Conservation (phyloP, 2,113 vertebrate genomes). For the Fukomys damarensis region DNA sequence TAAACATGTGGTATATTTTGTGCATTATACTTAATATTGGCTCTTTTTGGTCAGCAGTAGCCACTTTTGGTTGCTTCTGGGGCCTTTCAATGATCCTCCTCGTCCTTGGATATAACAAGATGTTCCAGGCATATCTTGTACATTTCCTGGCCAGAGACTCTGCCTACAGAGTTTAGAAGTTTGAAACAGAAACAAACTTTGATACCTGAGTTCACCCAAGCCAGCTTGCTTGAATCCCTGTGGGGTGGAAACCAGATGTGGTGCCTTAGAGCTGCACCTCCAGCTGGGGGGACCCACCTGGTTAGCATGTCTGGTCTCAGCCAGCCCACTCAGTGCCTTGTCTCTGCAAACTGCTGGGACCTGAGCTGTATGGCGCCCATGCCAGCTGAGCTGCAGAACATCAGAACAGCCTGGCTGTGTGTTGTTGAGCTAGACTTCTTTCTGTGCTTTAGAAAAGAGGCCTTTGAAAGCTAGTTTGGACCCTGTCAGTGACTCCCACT, state of each 20-base stretch:
- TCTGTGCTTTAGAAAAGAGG: neutral
- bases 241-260: rapidly evolving
- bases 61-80: neutral
- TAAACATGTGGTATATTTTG: neutral
- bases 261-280: neutral
- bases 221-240: neutral
- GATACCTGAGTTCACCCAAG: too few species aligned
- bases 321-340: rapidly evolving
- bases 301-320: rapidly evolving
- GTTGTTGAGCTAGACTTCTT: neutral
- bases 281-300: neutral
- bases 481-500: neutral
- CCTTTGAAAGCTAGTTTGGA: neutral
- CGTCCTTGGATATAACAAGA: neutral
- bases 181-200: neutral
- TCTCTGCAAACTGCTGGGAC: neutral
- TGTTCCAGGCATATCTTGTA: neutral
- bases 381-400: too few species aligned
- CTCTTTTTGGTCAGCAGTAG: neutral
- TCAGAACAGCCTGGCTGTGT: too few species aligned
- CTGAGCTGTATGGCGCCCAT: rapidly evolving
- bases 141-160: neutral
- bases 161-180: neutral
- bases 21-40: rapidly evolving
- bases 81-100: neutral